Evolutionary conservation across 2,113 vertebrate genomes (phyloP).

Genomic region (Herpetotheres cachinnans): DNA sequence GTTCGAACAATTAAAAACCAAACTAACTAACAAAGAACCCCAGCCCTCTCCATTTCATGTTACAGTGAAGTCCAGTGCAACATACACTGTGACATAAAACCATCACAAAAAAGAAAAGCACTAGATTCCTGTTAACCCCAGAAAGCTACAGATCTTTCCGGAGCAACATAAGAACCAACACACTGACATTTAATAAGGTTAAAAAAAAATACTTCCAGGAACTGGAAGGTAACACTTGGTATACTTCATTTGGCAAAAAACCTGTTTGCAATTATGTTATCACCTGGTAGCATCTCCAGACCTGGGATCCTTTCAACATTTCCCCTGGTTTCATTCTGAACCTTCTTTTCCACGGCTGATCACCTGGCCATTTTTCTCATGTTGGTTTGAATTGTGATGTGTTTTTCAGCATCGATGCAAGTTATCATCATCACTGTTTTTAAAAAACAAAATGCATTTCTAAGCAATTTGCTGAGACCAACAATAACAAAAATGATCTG

Average conservation of each 20-base stretch:
- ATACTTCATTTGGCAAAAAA: background rate
- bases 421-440: background rate
- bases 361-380: background rate
- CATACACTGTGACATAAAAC: background rate
- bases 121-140: background rate
- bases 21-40: background rate
- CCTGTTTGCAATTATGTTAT: background rate
- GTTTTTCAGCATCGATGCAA: background rate
- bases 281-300: background rate
- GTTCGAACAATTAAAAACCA: background rate
- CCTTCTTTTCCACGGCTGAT: background rate
- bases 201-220: background rate
- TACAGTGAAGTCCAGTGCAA: background rate
- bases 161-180: background rate
- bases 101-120: background rate
- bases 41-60: background rate
- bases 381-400: background rate
- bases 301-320: background rate
- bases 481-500: background rate
- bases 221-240: background rate
- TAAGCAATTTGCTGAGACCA: background rate
- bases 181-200: background rate
- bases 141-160: background rate
- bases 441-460: background rate
- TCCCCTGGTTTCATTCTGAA: background rate